Conservation (phyloP, 2,888 invertebrate species). For the Emmelina monodactyla region DNA sequence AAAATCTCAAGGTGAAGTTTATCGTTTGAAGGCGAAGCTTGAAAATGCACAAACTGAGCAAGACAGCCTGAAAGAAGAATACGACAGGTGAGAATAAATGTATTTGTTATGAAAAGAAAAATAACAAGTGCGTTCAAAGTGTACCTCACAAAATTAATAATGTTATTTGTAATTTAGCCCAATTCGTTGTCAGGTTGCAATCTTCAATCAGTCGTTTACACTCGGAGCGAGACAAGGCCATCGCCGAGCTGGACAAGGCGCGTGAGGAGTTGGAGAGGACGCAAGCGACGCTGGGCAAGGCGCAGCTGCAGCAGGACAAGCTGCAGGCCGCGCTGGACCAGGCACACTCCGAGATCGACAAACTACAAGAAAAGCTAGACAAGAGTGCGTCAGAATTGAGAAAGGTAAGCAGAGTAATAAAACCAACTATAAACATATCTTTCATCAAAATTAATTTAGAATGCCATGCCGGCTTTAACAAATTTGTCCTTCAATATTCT, state of each 20-base stretch:
- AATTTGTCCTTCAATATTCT: too few species aligned
- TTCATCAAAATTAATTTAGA: too few species aligned
- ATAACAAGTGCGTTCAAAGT: too few species aligned
- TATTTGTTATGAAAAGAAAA: too few species aligned
- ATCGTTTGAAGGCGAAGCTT: constrained; percentile 89
- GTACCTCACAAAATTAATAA: not conserved
- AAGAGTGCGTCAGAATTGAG: constrained; percentile 83
- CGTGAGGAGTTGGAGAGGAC: constrained; percentile 89
- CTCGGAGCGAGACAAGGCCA: constrained; percentile 87
- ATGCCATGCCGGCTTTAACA: too few species aligned
- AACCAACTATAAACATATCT: too few species aligned
- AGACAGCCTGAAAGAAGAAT: constrained; percentile 90
- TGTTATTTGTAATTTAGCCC: not conserved
- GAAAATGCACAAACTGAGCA: constrained; percentile 96
- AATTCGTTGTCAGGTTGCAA: constrained; percentile 66
- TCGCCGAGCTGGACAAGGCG: constrained; percentile 84
- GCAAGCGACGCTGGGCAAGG: constrained; percentile 88
- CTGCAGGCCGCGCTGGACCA: constrained; percentile 87
- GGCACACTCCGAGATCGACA: constrained; percentile 89
- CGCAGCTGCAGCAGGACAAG: constrained; percentile 91
- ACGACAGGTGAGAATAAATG: constrained; percentile 77
- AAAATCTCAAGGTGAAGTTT: constrained; percentile 94
- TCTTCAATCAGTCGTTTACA: constrained; percentile 84
- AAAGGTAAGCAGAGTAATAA: constrained; percentile 70
- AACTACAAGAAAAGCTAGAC: constrained; percentile 87